Evolutionary conservation across 2,113 vertebrate species (phyloP).

Genomic region (Kryptolebias marmoratus): DNA sequence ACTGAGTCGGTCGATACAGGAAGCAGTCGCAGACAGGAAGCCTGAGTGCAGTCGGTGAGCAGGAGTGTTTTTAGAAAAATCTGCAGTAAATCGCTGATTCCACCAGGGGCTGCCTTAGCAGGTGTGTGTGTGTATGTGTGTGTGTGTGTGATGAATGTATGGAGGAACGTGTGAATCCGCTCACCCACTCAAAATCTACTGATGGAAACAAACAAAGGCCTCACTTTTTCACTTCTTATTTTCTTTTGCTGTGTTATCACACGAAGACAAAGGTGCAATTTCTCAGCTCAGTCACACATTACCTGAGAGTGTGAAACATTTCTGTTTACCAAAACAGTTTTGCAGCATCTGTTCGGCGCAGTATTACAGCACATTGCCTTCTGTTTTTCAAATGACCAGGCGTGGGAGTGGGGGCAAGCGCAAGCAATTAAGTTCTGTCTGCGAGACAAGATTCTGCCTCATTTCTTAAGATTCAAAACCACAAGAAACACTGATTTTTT

Average conservation of each 20-base stretch:
- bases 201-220: slow-evolving; percentile 23
- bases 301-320: slow-evolving; percentile 45
- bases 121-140: slow-evolving; percentile 1
- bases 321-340: slow-evolving; percentile 30
- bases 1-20: slow-evolving; percentile 33
- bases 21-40: slow-evolving; percentile 25
- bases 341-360: slow-evolving; percentile 49
- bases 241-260: slow-evolving; percentile 10
- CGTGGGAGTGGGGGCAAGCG: slow-evolving; percentile 9
- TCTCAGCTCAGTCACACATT: slow-evolving; percentile 45
- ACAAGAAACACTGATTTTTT: background rate
- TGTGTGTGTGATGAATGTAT: background rate
- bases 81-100: slow-evolving; percentile 27
- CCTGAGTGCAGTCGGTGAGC: background rate
- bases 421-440: background rate
- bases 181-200: slow-evolving; percentile 30
- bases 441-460: slow-evolving; percentile 8
- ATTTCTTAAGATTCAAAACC: slow-evolving; percentile 4
- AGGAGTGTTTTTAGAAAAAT: slow-evolving; percentile 22
- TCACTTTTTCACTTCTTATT: background rate
- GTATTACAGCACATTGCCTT: slow-evolving; percentile 27
- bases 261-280: slow-evolving; percentile 8
- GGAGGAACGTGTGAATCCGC: slow-evolving; percentile 15
- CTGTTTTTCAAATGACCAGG: slow-evolving; percentile 36
- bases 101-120: slow-evolving; percentile 45